Base-by-base conservation (phyloP, 30 jellyfish, hydroid and myxozoan species). In the Aurelia aurita region DNA sequence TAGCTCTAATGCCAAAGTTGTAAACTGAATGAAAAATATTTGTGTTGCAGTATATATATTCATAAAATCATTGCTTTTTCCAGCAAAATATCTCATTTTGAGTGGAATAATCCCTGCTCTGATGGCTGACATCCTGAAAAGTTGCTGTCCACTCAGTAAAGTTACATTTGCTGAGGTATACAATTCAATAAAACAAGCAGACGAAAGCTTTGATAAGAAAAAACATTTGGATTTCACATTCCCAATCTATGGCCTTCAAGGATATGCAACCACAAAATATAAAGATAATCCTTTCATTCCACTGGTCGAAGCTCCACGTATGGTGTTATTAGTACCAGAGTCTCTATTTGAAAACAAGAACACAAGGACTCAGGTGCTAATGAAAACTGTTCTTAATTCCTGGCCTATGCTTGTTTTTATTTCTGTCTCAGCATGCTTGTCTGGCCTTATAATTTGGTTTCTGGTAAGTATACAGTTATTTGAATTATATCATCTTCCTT, bases 371-470 rank as follows among this genome's bases (percentile, higher is more conserved):
- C 96, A 87, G 47, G 98, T 93, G 9, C 85, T 93, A 44, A 66
- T 93, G 96, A 93, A 71, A 23, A 93, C 98, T 3, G 82, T 93
- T 12, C 85, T 87, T 25, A 93, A 93, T 59, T 90, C 98, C n/a
- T 93, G 98, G 98, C 98, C 98, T 1, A 93, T 93, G 98, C 72
- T 93, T 46, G 89, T 87, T 14, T 93, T 93, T 61, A 93, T 93
- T 14, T 73, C 90, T 0, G 98, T 87, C 43, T 93, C 98, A 0
- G 98, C 98, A 16, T 79, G 90, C 47, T 79, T 93, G 43, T 79
- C 97, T 65, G 98, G 98, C 20, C 89, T 93, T 3, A 87, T 89
- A 53, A 94, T 93, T 44, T 93, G 98, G 98, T 70, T 83, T 35
- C 61, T 93, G 96, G 98, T 93, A 69, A 5, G 21, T 27, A 10